Conservation (phyloP, 2,113 vertebrate species). For the Vombatus ursinus region DNA sequence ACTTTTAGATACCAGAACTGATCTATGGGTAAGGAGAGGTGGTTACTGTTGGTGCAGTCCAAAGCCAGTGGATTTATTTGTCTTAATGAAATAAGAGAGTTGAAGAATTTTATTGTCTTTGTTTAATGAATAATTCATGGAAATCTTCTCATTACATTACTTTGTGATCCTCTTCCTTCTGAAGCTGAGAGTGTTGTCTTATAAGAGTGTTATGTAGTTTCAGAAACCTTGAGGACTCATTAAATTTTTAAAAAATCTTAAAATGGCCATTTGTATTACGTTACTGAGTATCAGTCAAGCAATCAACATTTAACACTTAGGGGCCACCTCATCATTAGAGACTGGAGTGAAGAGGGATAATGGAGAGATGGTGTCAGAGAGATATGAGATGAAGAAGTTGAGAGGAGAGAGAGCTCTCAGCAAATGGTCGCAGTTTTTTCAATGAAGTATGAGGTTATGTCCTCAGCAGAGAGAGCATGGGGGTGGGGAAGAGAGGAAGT, state of each 20-base stretch:
- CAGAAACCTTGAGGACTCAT: neutral
- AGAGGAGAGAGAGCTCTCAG: too few species aligned
- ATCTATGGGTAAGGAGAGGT: neutral
- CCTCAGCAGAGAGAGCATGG: neutral
- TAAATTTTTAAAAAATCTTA: slow-evolving; percentile 10
- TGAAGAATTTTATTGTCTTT: slow-evolving; percentile 42
- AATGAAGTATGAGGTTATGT: neutral
- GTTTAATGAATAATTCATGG: slow-evolving; percentile 47
- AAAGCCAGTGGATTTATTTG: neutral
- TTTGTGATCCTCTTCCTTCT: slow-evolving; percentile 54
- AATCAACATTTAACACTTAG: neutral
- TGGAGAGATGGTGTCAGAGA: neutral
- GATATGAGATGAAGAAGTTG: neutral
- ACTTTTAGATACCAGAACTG: neutral
- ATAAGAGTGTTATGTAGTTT: slow-evolving; percentile 37
- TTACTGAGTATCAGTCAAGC: too few species aligned
- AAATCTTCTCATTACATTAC: slow-evolving; percentile 43
- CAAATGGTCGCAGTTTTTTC: neutral
- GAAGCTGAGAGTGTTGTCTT: slow-evolving; percentile 52
- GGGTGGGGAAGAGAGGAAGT: neutral
- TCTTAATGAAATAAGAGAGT: neutral
- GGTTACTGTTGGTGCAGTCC: neutral
- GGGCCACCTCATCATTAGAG: neutral
- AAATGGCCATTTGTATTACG: neutral
- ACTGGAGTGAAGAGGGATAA: neutral